A percentile compares a stretch with the other conserved stretches of the same genome.
Conservation (phyloP, 2,113 vertebrate genomes). For the Gymnobelideus leadbeateri region DNA sequence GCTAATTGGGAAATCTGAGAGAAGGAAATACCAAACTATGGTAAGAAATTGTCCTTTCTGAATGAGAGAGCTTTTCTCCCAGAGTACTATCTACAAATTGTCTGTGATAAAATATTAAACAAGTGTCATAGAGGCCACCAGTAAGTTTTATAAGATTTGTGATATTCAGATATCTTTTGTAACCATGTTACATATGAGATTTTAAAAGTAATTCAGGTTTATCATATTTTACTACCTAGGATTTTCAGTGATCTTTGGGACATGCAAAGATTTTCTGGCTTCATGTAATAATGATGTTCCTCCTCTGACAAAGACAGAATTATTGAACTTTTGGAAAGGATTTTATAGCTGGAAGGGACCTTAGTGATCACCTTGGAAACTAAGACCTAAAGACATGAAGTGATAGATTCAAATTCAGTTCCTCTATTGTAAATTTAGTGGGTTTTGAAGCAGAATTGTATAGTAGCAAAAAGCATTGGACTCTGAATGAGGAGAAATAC, state of each 20-base stretch:
- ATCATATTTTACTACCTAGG: neutral
- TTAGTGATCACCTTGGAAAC: constrained; percentile 6
- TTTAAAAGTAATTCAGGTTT: constrained; percentile 47
- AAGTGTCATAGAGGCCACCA: neutral
- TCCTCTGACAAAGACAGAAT: constrained; percentile 11
- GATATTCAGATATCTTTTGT: neutral
- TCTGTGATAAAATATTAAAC: constrained; percentile 30
- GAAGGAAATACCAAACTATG: neutral
- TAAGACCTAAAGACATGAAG: neutral
- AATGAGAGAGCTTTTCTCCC: neutral
- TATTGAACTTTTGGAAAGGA: constrained; percentile 5
- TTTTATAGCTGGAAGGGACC: neutral
- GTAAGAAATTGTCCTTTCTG: neutral
- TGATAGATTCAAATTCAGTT: neutral
- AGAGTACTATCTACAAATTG: neutral
- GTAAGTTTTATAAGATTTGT: constrained; percentile 16
- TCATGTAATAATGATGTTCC: constrained; percentile 38
- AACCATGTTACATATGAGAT: neutral
- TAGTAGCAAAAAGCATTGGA: neutral
- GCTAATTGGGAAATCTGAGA: neutral
- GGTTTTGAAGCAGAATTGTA: neutral
- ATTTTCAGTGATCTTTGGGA: constrained; percentile 17
- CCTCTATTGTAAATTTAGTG: neutral
- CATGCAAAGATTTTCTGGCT: constrained; percentile 54
- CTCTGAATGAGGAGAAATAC: neutral